These are phyloP conservation scores for Crepidodera aurea DNA, from an alignment of 2,888 invertebrate genomes.

Conservation along the genomic window DNA sequence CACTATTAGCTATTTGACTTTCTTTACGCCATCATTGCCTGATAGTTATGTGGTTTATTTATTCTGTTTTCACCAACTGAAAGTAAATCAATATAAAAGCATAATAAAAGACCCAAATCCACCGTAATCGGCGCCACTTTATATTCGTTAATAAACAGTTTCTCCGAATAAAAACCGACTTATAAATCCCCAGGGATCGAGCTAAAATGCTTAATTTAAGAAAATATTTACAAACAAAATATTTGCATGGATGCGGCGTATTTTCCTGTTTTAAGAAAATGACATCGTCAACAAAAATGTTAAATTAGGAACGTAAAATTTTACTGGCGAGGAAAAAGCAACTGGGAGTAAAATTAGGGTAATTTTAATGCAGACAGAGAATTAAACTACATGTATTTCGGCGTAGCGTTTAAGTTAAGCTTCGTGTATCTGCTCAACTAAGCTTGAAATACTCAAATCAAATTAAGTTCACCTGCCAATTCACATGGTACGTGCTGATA, in stretches of 20 bases:
- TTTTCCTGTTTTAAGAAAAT: not conserved
- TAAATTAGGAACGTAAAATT: not conserved
- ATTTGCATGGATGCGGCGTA: not conserved
- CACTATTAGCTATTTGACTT: no score
- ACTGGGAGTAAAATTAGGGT: conserved; percentile 16
- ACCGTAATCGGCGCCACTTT: no score
- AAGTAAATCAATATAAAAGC: no score
- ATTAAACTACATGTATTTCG: conserved; percentile 13
- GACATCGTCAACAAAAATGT: conserved; percentile 1
- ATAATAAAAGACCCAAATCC: no score
- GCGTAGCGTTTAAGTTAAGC: conserved; percentile 10
- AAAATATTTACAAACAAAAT: conserved; percentile 3
- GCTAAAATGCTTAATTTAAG: not conserved
- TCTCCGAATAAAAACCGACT: no score
- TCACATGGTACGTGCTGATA: conserved; percentile 7
- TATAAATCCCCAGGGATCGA: not conserved
- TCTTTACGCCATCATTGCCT: no score
- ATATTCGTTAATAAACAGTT: no score
- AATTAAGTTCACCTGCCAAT: conserved; percentile 19
- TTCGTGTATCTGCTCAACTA: conserved; percentile 11
- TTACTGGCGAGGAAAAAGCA: conserved; percentile 6
- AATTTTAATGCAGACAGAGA: conserved; percentile 16
- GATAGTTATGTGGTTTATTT: no score
- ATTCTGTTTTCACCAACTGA: no score
- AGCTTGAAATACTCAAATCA: conserved; percentile 15